Conservation (phyloP, 2,113 vertebrate genomes). For the Ceyx melanurus region DNA sequence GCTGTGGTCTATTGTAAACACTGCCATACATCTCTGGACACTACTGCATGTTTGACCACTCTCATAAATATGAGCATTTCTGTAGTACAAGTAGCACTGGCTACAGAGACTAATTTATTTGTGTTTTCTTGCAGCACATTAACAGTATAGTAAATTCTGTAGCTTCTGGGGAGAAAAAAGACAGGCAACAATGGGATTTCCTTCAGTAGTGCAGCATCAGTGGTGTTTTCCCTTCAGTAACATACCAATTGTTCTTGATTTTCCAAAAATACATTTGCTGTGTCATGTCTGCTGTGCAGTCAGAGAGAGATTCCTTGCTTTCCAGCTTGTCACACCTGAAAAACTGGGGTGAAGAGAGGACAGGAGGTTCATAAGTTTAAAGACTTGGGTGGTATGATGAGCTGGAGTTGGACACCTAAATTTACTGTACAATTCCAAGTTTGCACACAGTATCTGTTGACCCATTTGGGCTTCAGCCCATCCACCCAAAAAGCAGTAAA, state of each 20-base stretch:
- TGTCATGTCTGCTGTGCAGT: background rate
- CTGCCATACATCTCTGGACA: slow-evolving; percentile 32
- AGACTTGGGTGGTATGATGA: background rate
- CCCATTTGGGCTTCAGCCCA: background rate
- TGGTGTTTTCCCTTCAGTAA: background rate
- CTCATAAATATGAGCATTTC: slow-evolving; percentile 15
- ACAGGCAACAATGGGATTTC: background rate
- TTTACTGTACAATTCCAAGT: background rate
- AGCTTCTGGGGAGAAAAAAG: background rate
- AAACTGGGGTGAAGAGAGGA: background rate
- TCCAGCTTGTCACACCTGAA: background rate
- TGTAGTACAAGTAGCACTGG: background rate
- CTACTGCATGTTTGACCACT: background rate
- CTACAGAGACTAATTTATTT: slow-evolving; percentile 28
- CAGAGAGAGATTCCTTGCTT: background rate
- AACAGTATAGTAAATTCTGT: background rate
- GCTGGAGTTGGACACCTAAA: background rate
- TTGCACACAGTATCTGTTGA: rapidly evolving
- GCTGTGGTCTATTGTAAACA: background rate
- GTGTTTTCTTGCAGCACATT: background rate
- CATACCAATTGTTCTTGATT: background rate
- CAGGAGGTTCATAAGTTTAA: background rate
- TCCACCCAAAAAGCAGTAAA: background rate
- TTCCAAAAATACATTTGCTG: background rate
- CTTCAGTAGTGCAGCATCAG: background rate